A percentile compares a stretch with the other conserved stretches of the same genome.
phyloP scores from a whole-genome alignment of 2,113 vertebrate genomes.

The Ancistrus triradiatus region DNA sequence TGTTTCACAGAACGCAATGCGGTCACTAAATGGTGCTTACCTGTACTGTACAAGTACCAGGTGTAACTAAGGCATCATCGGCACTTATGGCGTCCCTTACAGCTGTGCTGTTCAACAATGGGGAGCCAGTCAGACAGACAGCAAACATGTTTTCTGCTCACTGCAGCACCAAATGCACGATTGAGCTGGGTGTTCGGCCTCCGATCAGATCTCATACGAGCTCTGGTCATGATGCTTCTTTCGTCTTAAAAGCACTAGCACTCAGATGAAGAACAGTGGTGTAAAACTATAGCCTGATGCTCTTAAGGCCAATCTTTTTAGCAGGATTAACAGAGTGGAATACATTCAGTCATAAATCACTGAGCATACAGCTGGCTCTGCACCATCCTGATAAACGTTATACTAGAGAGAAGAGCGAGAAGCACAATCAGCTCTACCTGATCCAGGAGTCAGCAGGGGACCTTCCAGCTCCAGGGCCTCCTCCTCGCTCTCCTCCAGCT shows the following conservation, averaged over 20 bases:
- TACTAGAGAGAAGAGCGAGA: not conserved
- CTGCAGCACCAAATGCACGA: too few relatives aligned
- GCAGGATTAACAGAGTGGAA: not conserved
- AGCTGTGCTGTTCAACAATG: too few relatives aligned
- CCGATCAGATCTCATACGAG: not conserved
- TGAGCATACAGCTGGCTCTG: not conserved
- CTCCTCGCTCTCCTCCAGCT: slow-evolving; percentile 89
- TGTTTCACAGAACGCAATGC: too few relatives aligned
- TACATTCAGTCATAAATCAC: not conserved
- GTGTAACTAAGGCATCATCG: too few relatives aligned
- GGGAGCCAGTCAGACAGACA: too few relatives aligned
- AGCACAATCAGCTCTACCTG: slow-evolving; percentile 66
- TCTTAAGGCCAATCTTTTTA: not conserved
- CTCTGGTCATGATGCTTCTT: not conserved
- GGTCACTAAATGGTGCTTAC: too few relatives aligned
- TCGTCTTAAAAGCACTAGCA: not conserved
- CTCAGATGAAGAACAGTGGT: not conserved
- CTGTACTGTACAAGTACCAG: too few relatives aligned
- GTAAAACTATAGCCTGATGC: too few relatives aligned
- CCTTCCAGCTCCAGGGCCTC: slow-evolving; percentile 88
- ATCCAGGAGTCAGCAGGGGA: slow-evolving; percentile 90
- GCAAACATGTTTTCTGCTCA: too few relatives aligned
- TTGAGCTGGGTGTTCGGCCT: too few relatives aligned
- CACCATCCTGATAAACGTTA: not conserved
- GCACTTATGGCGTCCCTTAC: too few relatives aligned